Conservation (phyloP, 2,797 vertebrate genomes). For the Rhadinocentrus ornatus region DNA sequence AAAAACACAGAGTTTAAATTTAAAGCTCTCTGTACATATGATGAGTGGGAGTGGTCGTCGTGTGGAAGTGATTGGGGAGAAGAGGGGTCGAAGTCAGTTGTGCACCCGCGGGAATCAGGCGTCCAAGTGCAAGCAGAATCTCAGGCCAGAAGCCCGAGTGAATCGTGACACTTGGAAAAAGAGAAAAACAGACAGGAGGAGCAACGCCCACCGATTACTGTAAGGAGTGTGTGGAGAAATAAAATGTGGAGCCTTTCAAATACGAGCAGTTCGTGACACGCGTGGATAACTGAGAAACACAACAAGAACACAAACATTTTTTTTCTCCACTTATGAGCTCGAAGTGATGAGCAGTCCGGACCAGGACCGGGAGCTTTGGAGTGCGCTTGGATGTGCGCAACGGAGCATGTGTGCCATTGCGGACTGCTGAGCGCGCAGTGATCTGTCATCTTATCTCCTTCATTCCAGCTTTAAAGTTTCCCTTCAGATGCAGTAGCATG, state of each 20-base stretch:
- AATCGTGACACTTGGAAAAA: conserved; percentile 68
- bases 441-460: background rate
- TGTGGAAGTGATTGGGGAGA: conserved; percentile 26
- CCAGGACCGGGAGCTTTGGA: conserved; percentile 8
- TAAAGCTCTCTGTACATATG: conserved; percentile 18
- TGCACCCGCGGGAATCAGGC: conserved; percentile 24
- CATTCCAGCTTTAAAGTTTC: conserved; percentile 16
- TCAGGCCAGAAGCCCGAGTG: conserved; percentile 26
- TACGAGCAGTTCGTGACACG: conserved; percentile 53
- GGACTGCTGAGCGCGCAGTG: conserved; percentile 37
- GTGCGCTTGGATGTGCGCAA: conserved; percentile 16
- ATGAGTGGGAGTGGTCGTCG: conserved; percentile 62
- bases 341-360: conserved; percentile 19
- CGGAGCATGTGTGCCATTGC: conserved; percentile 35
- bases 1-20: conserved; percentile 13
- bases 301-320: conserved; percentile 14
- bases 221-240: conserved; percentile 45
- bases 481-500: background rate
- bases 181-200: conserved; percentile 50
- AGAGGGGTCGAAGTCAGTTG: conserved; percentile 16
- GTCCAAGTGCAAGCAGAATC: conserved; percentile 15
- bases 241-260: conserved; percentile 52
- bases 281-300: conserved; percentile 39
- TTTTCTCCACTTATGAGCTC: conserved; percentile 11
- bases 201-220: conserved; percentile 64